phyloP scores from a whole-genome alignment of 1,140 invertebrate species.

The Lineus longissimus region DNA sequence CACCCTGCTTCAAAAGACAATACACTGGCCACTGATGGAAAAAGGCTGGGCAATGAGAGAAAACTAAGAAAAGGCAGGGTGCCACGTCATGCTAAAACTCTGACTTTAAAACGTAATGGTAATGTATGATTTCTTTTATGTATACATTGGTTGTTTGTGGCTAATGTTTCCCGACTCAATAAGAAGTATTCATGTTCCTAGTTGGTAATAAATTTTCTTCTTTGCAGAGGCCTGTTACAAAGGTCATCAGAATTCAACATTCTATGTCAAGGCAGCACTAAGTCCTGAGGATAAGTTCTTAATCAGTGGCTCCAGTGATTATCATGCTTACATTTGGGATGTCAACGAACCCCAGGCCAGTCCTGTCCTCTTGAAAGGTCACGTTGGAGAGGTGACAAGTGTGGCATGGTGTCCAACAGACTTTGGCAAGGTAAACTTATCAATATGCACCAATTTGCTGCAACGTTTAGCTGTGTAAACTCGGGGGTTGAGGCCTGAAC shows the following conservation, averaged over 20 bases:
- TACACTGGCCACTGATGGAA: too few species aligned
- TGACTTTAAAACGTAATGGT: too few species aligned
- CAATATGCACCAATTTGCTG: not conserved
- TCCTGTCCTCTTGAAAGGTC: constrained; percentile 64
- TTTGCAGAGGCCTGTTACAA: constrained; percentile 47
- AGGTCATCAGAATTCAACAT: constrained; percentile 72
- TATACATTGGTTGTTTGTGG: too few species aligned
- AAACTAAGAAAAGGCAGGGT: too few species aligned
- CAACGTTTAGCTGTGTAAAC: not conserved
- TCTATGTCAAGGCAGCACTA: constrained; percentile 77
- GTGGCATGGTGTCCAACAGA: constrained; percentile 69
- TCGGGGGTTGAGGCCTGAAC: not conserved
- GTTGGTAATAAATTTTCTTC: constrained; percentile 5
- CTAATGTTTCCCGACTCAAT: too few species aligned
- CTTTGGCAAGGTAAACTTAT: constrained; percentile 53
- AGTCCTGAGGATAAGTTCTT: constrained; percentile 76
- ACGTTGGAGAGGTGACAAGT: constrained; percentile 77
- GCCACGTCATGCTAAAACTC: too few species aligned
- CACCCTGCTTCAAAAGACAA: too few species aligned
- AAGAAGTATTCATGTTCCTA: too few species aligned
- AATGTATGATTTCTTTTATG: too few species aligned
- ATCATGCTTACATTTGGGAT: constrained; percentile 80
- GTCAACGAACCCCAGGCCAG: constrained; percentile 29
- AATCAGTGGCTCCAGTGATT: constrained; percentile 78
- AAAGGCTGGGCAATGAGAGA: too few species aligned